Base-by-base conservation (phyloP, 2,888 invertebrate species). In the Kuschelorhynchus macadamiae region DNA sequence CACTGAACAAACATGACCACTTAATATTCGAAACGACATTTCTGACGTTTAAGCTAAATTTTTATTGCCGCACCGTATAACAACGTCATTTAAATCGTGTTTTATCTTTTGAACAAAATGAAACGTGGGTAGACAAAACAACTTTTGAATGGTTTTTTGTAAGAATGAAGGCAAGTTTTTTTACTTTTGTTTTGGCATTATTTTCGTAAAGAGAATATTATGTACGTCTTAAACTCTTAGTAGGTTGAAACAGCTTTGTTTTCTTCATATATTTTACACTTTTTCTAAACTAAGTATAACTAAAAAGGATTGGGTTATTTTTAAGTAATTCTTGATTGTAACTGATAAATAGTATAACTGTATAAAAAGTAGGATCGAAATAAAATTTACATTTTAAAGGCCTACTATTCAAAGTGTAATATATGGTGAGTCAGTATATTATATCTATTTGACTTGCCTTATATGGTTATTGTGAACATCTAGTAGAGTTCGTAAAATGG, bases 91-190 rank as follows among this genome's bases (percentile, higher is more conserved):
- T 60, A 69, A 69, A 60, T 55, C 60, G 39, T 47, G 56, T 60
- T 69, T 69, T 69, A 64, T 65, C 60, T 60, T 59, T 55, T 42
- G 42, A 53, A 69, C 64, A 69, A 59, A 64, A 60, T 41, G 64
- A 32, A 25, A 56, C 36, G 69, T 69, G 64, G 69, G 69, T 56
- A 64, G n/a, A n/a, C 52, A 14, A 55, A 50, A 67, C 61, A 55
- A 67, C 67, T 61, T 60, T 67, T 62, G 36, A 53, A 62, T 53
- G 52, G 52, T 42, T 52, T 60, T 47, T 42, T 11, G 47, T 46
- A 47, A 59, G 46, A 59, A 56, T 5, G 44, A 56, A 44, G 8
- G 56, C 39, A 14, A 18, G 21, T 41, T 55, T 41, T 53, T 41
- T 18, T 36, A 9, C 7, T 36, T 36, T 36, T 36, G 36, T 36